Base-by-base conservation (phyloP, 2,113 vertebrate genomes). In the Apistogramma diplotaenia region DNA sequence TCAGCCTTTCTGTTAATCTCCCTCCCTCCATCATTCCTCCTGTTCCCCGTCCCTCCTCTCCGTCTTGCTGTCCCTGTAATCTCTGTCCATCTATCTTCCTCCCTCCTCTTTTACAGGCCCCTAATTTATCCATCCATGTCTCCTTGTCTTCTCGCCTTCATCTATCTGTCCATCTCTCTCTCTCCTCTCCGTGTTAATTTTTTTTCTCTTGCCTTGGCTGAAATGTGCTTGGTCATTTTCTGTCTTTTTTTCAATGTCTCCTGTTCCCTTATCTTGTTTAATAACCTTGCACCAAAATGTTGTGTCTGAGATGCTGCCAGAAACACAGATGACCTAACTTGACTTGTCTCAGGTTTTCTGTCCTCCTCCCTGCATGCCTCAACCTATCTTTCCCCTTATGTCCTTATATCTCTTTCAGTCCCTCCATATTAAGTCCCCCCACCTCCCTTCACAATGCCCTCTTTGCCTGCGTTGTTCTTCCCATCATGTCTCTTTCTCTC, bases 161-260 rank as follows among this genome's bases (percentile, higher is more conserved):
- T 86, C 37, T 84, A 49, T 83, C 53, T 57, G 72, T 71, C 81
- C 37, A 51, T 84, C 76, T 54, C 55, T 9, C 55, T 9, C 46
- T 18, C 61, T 23, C 54, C 54, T 61, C 15, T 11, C 21, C 8
- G 1, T 74, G 53, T 35, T 74, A 27, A 40, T 62, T 83, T 70
- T n/a, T 33, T 43, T 35, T 35, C 9, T 35, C 75, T 53, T 56
- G 59, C 61, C 13, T 21, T 15, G 73, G 25, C 18, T 78, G 67
- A 67, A 83, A 79, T 79, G 27, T 86, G 78, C 79, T 71, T 8
- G 84, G 58, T 77, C 85, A 82, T 86, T 65, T 74, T 37, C 35
- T 51, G 49, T 76, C 21, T 77, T 49, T 77, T 49, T 58, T 37
- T 3, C 1, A 21, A n/a, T 7, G 55, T 78, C 43, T 81, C 21